These are phyloP conservation scores for Camponotus fellah DNA, from an alignment of 2,888 invertebrate species.

Conservation along the genomic window DNA sequence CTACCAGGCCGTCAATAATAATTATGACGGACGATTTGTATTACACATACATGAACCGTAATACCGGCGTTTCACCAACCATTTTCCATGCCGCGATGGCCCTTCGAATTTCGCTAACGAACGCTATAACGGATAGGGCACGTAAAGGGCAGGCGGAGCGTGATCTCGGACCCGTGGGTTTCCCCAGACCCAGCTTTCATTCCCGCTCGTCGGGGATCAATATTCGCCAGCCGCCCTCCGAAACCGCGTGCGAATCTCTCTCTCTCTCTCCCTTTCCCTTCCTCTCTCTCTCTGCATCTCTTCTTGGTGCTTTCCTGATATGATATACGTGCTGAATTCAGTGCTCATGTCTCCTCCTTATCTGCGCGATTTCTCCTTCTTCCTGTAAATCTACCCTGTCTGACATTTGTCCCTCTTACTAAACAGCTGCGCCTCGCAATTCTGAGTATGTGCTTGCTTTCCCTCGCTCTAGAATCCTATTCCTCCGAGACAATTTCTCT, in stretches of 20 bases:
- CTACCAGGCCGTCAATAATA: constrained; percentile 51
- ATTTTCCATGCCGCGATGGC: not conserved
- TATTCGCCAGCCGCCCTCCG: constrained; percentile 80
- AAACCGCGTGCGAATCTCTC: constrained; percentile 77
- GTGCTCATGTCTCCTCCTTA: constrained; percentile 21
- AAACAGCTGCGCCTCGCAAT: constrained; percentile 1
- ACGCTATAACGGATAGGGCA: constrained; percentile 5
- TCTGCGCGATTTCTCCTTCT: not conserved
- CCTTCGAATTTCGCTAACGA: constrained; percentile 13
- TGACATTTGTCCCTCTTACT: not conserved
- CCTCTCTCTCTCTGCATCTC: constrained; percentile 15
- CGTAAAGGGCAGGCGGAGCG: constrained; percentile 39
- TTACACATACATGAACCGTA: not conserved
- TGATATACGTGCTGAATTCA: constrained; percentile 35
- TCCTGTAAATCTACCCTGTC: not conserved
- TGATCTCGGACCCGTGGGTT: constrained; percentile 50
- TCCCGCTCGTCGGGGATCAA: constrained; percentile 76
- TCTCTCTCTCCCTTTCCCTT: not conserved
- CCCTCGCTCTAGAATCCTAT: not conserved
- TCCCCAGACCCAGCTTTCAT: constrained; percentile 65
- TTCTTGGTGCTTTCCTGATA: constrained; percentile 16
- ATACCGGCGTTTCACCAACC: not conserved
- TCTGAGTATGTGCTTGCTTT: not conserved
- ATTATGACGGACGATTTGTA: constrained; percentile 64
- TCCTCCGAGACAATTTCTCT: not conserved